Evolutionary conservation across 2,113 vertebrate species (phyloP), one percentile per base, ranked within the genome.

Genomic region (Dromiciops gliroides): DNA sequence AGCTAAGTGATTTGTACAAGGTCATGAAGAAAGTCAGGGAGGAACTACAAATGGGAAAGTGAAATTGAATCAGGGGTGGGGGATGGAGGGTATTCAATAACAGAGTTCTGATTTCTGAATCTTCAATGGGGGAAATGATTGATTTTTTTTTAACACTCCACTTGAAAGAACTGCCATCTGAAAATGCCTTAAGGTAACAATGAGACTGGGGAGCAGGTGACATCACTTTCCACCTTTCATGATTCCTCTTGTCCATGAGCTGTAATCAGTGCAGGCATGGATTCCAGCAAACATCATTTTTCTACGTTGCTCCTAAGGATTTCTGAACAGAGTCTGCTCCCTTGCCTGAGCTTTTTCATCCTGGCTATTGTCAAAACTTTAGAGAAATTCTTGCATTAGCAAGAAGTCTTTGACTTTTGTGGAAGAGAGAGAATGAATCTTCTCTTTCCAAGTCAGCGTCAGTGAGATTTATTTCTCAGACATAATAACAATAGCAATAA

Each of bases 401-500:
- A 49, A 94, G 51, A 96, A 91, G 53, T 56, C 67, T 16, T 89
- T 94, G 93, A 91, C 92, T 94, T 93, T 83, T 92, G 90, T 48
- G 24, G 26, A 3, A 89, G 37, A 44, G 47, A 88, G 89, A n/a
- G 95, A 49, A 50, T 50, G 37, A 49, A 22, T 0, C 0, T 90
- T 48, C 90, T 96, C 94, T 90, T 96, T 94, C 91, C 95, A 95
- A 90, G 92, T 9, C 5, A 37, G 88, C 93, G 50, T 91, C 90
- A 92, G 89, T 88, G 48, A 89, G 25, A 83, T 96, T 60, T 28
- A 37, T 93, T 97, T 95, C 53, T 88, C 51, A 93, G 92, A 67
- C 56, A 60, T 60, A 94, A 93, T 96, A 96, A 31, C 92, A 93
- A 97, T 92, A 95, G 60, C n/a, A n/a, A n/a, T n/a, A n/a, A n/a